Base-by-base conservation (phyloP, 2,113 vertebrate genomes). In the Nerophis ophidion region DNA sequence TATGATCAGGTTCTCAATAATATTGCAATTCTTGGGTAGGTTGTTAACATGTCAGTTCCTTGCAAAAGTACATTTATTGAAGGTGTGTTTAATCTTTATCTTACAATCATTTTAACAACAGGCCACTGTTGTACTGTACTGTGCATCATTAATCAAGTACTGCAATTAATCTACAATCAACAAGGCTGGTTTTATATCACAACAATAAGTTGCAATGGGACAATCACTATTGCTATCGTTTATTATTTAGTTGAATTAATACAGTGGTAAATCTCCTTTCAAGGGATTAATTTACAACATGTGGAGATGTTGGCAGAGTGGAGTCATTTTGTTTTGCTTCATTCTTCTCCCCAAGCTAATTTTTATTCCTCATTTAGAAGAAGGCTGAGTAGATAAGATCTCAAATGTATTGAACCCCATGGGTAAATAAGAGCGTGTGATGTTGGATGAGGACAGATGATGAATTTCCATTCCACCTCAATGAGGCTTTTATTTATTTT, bases 231-330 rank as follows among this genome's bases (percentile, higher is more conserved):
- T 38, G 1, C 36, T 38, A 26, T 26, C 26, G 26, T 26, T 26
- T 26, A 61, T 69, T 42, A 6, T 76, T 80, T 67, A 50, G 64
- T 63, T 56, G 63, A 77, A 70, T 59, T 70, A 75, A 71, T 59
- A 35, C 52, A 64, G 40, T 5, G 10, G 3, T 9, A 66, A 64
- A 13, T 59, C 12, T 51, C 12, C 1, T 4, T 56, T 56, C 8
- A 16, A 12, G 35, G 36, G n/a, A 56, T 70, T 58, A 55, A 68
- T 63, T 42, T 47, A 65, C 6, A 60, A 65, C 48, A 52, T 68
- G 55, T 67, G 46, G 50, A 59, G 42, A 53, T 34, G 40, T 51
- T 53, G 34, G 17, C n/a, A 7, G 36, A 8, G 35, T 17, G 10
- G 36, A 56, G 36, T 42, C 35, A 19, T 56, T 56, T 56, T 38